A percentile compares a stretch with the other conserved stretches of the same genome.
Conservation (phyloP, 2,888 invertebrate genomes). For the Clanis bilineata region DNA sequence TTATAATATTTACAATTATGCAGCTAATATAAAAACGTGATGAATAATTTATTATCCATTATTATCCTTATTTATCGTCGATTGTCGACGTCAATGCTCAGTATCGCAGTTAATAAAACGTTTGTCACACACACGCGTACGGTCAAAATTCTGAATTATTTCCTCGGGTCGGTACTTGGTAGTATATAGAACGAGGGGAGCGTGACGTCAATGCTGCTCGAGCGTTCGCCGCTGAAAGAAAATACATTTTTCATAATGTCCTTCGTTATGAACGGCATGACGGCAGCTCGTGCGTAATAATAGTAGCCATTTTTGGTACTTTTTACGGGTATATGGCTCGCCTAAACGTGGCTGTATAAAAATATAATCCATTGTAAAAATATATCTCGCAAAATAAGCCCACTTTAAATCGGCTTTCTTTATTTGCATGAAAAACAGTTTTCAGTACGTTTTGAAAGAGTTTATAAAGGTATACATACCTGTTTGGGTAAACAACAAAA, state of each 20-base stretch:
- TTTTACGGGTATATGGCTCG: constrained; percentile 30
- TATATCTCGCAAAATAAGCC: constrained; percentile 22
- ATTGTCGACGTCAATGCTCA: background rate
- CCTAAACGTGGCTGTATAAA: constrained; percentile 13
- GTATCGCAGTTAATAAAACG: background rate
- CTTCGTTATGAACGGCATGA: constrained; percentile 38
- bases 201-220: constrained; percentile 53
- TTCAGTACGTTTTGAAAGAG: background rate
- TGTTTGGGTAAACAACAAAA: background rate
- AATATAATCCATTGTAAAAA: constrained; percentile 18
- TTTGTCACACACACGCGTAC: constrained; percentile 6
- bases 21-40: background rate
- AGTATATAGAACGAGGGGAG: constrained; percentile 28
- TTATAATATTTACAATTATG: too few species aligned
- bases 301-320: constrained; percentile 33
- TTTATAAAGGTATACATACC: background rate
- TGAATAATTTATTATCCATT: background rate
- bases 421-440: background rate
- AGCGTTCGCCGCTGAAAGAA: constrained; percentile 51
- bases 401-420: background rate
- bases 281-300: constrained; percentile 44
- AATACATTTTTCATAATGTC: constrained; percentile 58
- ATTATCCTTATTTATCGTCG: background rate
- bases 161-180: constrained; percentile 19
- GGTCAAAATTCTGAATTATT: constrained; percentile 3